A percentile compares a stretch with the other conserved stretches of the same genome.
phyloP scores from a whole-genome alignment of 2,888 invertebrate genomes.

The Lasioglossum marginatum region DNA sequence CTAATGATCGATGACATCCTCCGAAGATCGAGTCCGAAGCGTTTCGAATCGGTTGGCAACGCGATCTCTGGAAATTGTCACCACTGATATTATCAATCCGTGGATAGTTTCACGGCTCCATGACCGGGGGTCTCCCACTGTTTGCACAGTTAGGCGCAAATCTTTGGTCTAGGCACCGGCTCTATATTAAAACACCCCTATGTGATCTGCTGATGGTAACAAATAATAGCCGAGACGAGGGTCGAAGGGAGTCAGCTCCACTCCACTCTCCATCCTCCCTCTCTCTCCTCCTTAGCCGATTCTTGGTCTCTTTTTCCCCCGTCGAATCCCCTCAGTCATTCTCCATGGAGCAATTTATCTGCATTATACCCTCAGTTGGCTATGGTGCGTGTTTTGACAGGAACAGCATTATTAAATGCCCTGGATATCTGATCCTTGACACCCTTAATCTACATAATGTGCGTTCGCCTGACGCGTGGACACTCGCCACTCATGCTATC shows the following conservation, averaged over 20 bases:
- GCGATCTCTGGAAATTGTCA: conserved; percentile 50
- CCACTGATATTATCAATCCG: conserved; percentile 66
- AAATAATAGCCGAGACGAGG: conserved; percentile 71
- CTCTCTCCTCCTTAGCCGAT: conserved; percentile 31
- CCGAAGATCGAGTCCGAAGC: neutral
- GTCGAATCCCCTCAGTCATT: conserved; percentile 57
- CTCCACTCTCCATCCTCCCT: neutral
- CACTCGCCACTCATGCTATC: conserved; percentile 69
- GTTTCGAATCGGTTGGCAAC: conserved; percentile 51
- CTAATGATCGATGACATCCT: neutral
- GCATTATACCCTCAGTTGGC: conserved; percentile 84
- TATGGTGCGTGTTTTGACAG: conserved; percentile 84
- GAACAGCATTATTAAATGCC: conserved; percentile 84
- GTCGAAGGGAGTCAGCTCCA: conserved; percentile 51
- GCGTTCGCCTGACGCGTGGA: conserved; percentile 80
- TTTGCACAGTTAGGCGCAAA: conserved; percentile 75
- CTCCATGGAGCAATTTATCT: conserved; percentile 83
- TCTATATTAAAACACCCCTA: conserved; percentile 76
- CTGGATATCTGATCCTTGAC: conserved; percentile 83
- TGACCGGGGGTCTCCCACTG: conserved; percentile 57
- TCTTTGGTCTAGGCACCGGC: conserved; percentile 69
- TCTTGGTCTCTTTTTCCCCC: conserved; percentile 38
- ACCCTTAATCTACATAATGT: conserved; percentile 84
- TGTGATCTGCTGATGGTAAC: conserved; percentile 65
- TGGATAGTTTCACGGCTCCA: conserved; percentile 68